A percentile compares a stretch with the other conserved stretches of the same genome.
phyloP scores from a whole-genome alignment of 1,140 invertebrate species.

The Calephelis nemesis region DNA sequence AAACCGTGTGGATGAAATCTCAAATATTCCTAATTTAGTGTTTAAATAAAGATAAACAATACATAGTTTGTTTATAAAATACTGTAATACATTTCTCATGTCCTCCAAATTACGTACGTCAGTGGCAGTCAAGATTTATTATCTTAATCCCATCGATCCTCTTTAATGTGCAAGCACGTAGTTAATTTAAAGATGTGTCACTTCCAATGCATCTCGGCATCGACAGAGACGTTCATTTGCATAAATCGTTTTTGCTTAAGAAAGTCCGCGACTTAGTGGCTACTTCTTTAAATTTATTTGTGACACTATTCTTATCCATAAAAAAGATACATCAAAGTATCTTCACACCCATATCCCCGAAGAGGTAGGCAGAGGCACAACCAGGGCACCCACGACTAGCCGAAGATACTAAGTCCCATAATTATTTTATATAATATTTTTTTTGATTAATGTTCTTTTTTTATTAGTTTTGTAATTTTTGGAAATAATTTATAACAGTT shows the following conservation, averaged over 20 bases:
- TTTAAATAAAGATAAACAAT: neutral
- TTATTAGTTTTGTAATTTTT: too few relatives aligned
- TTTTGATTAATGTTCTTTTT: too few relatives aligned
- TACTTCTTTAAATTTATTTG: conserved; percentile 24
- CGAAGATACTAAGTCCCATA: too few relatives aligned
- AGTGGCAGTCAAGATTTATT: conserved; percentile 24
- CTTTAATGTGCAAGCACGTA: conserved; percentile 25
- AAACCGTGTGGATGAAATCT: too few relatives aligned
- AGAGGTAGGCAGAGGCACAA: too few relatives aligned
- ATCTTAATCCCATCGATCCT: conserved; percentile 29
- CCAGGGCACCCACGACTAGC: too few relatives aligned
- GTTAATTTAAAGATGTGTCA: conserved; percentile 35
- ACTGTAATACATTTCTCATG: conserved; percentile 13
- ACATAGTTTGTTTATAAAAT: neutral
- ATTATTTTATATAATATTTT: too few relatives aligned
- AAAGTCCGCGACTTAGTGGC: conserved; percentile 25
- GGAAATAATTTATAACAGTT: too few relatives aligned
- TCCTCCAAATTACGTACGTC: conserved; percentile 7
- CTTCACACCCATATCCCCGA: too few relatives aligned
- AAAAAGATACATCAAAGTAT: too few relatives aligned
- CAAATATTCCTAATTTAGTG: too few relatives aligned
- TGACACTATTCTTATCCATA: too few relatives aligned
- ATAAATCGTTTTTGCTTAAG: conserved; percentile 29
- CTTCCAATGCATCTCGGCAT: conserved; percentile 26
- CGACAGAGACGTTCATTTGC: conserved; percentile 30